Conservation (phyloP, 2,797 vertebrate genomes). For the Synaphobranchus kaupii region DNA sequence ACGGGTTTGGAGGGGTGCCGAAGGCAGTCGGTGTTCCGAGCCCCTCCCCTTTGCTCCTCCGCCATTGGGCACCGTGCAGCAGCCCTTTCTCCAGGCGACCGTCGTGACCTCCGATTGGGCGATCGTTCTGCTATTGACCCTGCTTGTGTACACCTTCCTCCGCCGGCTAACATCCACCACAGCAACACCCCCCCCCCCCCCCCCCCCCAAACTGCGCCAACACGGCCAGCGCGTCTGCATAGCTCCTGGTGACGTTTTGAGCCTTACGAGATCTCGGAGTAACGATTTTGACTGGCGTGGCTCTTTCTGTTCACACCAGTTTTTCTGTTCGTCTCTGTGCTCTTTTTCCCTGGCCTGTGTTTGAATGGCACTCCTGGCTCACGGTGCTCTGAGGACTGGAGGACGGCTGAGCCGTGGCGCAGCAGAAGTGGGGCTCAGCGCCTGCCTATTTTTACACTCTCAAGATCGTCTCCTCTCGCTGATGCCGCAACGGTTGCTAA, state of each 20-base stretch:
- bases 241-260: neutral
- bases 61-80: slow-evolving; percentile 51
- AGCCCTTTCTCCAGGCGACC: slow-evolving; percentile 73
- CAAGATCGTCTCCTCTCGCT: slow-evolving; percentile 17
- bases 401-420: neutral
- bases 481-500: slow-evolving; percentile 31
- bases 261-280: neutral
- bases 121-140: slow-evolving; percentile 69
- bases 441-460: slow-evolving; percentile 29
- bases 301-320: neutral
- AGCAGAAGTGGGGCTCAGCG: slow-evolving; percentile 7
- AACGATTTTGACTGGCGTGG: neutral
- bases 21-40: neutral
- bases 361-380: neutral
- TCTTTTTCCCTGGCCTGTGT: neutral
- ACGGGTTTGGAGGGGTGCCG: neutral
- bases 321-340: neutral
- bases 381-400: neutral
- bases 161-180: slow-evolving; percentile 67
- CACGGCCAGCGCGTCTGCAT: neutral
- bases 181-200: slow-evolving; percentile 10
- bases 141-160: slow-evolving; percentile 70
- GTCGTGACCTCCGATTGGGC: slow-evolving; percentile 74
- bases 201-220: neutral
- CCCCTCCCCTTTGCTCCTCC: slow-evolving; percentile 3